Evolutionary conservation across 1,140 invertebrate genomes (phyloP).

Genomic region (Nylanderia fulva): DNA sequence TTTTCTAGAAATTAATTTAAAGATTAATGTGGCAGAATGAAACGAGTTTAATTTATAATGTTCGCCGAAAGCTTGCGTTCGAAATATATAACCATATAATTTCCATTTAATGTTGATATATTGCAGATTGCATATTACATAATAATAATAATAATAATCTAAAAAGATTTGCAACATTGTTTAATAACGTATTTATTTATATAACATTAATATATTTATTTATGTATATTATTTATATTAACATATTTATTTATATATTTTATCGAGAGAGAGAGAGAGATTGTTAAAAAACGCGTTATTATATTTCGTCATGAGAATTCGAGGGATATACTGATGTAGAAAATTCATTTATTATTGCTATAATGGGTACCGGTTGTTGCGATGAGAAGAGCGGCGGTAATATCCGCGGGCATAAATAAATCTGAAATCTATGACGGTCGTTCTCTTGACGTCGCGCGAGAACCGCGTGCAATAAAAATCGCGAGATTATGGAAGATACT

Average conservation of each 20-base stretch:
- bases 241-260: background rate
- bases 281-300: background rate
- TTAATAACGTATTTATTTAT: background rate
- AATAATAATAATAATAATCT: too few relatives aligned
- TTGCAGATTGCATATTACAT: too few relatives aligned
- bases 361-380: conserved; percentile 32
- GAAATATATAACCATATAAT: too few relatives aligned
- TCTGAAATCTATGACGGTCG: conserved; percentile 36
- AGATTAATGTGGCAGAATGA: background rate
- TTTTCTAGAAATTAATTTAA: background rate
- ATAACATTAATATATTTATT: too few relatives aligned
- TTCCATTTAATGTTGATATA: too few relatives aligned
- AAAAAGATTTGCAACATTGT: background rate
- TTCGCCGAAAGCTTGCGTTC: too few relatives aligned
- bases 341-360: conserved; percentile 30
- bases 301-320: background rate
- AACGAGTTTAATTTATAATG: background rate
- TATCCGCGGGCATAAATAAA: conserved; percentile 32
- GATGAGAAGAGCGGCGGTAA: conserved; percentile 1
- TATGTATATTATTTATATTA: too few relatives aligned
- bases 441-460: background rate
- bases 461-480: conserved; percentile 31
- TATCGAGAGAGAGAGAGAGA: background rate
- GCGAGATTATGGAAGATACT: conserved; percentile 41
- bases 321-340: conserved; percentile 8